These are phyloP conservation scores for Crypturellus tataupa DNA, from an alignment of 2,797 vertebrate species.

Conservation along the genomic window DNA sequence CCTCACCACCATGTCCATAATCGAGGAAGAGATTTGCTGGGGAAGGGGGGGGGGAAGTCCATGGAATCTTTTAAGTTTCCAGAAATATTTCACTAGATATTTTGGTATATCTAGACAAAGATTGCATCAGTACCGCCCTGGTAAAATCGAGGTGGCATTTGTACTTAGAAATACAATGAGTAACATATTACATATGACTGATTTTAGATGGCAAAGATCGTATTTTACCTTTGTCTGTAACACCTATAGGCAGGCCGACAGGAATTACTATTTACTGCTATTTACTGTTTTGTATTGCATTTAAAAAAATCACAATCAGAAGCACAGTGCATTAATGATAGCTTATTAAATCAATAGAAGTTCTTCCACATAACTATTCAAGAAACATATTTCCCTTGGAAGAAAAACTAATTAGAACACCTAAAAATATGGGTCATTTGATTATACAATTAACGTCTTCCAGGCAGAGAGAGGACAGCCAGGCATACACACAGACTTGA, in stretches of 20 bases:
- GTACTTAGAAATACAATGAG: background rate
- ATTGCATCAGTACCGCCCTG: background rate
- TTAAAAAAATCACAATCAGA: background rate
- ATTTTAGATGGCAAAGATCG: background rate
- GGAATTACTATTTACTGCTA: background rate
- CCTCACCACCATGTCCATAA: background rate
- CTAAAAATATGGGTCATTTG: background rate
- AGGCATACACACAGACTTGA: background rate
- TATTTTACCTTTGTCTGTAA: background rate
- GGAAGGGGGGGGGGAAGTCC: background rate
- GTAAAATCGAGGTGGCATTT: background rate
- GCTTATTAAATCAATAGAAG: background rate
- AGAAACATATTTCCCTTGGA: conserved; percentile 4
- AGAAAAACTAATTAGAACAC: conserved; percentile 1
- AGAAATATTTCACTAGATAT: background rate
- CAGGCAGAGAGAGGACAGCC: background rate
- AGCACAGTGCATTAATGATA: background rate
- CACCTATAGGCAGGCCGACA: background rate
- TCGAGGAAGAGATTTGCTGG: background rate
- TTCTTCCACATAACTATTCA: background rate
- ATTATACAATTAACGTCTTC: background rate
- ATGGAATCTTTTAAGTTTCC: background rate
- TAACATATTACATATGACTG: background rate
- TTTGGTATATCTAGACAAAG: fast-evolving
- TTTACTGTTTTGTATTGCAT: background rate